These are phyloP conservation scores for Thera britannica DNA, from an alignment of 2,888 invertebrate genomes.

Conservation along the genomic window DNA sequence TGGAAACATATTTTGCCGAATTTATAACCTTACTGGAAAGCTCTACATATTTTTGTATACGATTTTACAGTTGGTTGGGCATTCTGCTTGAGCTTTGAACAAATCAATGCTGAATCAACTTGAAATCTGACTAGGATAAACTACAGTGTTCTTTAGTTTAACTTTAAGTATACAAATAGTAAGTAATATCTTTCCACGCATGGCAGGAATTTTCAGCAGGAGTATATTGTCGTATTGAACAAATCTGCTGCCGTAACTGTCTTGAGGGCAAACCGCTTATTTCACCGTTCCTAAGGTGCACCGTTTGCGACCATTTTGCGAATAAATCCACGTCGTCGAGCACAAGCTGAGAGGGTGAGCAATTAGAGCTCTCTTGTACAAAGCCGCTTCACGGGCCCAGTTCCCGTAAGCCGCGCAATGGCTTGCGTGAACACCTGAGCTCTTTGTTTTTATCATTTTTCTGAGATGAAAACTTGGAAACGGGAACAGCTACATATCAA, in stretches of 20 bases:
- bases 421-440: constrained; percentile 49
- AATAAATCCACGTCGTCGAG: constrained; percentile 65
- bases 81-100: constrained; percentile 8
- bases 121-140: constrained; percentile 1
- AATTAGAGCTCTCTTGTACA: constrained; percentile 70
- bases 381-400: constrained; percentile 55
- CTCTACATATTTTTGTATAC: background rate
- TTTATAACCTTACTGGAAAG: constrained; percentile 4
- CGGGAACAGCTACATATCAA: background rate
- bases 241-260: constrained; percentile 6
- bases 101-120: constrained; percentile 14
- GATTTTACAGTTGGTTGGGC: constrained; percentile 2
- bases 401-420: constrained; percentile 52
- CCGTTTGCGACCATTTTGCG: constrained; percentile 58
- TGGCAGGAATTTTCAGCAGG: background rate
- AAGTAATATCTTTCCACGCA: background rate
- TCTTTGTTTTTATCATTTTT: constrained; percentile 32
- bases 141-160: background rate
- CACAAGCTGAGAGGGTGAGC: constrained; percentile 60
- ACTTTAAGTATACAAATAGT: background rate
- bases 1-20: constrained; percentile 9
- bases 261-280: constrained; percentile 20
- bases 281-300: constrained; percentile 32
- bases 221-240: background rate
- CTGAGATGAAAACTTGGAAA: constrained; percentile 20